Evolutionary conservation across 1,140 invertebrate genomes (phyloP).

Genomic region (Drosophila pachea): DNA sequence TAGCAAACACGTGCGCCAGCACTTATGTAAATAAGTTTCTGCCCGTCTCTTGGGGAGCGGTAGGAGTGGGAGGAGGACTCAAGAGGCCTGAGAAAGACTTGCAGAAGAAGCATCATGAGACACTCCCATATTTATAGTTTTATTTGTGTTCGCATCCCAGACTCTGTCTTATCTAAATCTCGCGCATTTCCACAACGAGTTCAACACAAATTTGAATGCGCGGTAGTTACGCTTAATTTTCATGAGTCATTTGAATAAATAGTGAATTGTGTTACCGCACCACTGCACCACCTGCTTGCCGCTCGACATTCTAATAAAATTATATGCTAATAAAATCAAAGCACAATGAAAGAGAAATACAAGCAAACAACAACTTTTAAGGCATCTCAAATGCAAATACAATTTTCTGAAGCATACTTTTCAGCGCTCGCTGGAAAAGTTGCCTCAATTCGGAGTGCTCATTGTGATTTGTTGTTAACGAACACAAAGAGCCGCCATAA

Average conservation of each 20-base stretch:
- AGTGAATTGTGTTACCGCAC: conserved; percentile 42
- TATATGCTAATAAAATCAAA: conserved; percentile 41
- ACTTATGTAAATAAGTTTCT: conserved; percentile 65
- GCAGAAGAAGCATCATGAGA: not conserved
- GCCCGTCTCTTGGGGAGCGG: not conserved
- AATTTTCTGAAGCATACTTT: conserved; percentile 33
- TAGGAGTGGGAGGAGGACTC: too few relatives aligned
- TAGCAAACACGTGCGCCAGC: conserved; percentile 68
- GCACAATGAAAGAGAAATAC: not conserved
- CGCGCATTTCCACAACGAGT: conserved; percentile 34
- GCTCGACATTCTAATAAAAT: conserved; percentile 27
- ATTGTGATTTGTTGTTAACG: conserved; percentile 12
- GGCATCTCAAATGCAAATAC: conserved; percentile 10
- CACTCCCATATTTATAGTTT: conserved; percentile 66
- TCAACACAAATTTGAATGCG: not conserved
- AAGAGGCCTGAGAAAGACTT: not conserved
- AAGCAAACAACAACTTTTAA: conserved; percentile 10
- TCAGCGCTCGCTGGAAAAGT: conserved; percentile 1
- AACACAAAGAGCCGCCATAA: conserved; percentile 25
- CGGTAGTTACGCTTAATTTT: conserved; percentile 59
- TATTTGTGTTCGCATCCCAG: conserved; percentile 60
- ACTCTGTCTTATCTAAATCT: conserved; percentile 63
- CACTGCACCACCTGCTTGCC: conserved; percentile 21
- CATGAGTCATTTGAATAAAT: conserved; percentile 70
- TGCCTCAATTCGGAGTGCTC: not conserved